A percentile compares a stretch with the other conserved stretches of the same genome.
phyloP scores from a whole-genome alignment of 2,888 invertebrate genomes.

The Colostygia pectinataria region DNA sequence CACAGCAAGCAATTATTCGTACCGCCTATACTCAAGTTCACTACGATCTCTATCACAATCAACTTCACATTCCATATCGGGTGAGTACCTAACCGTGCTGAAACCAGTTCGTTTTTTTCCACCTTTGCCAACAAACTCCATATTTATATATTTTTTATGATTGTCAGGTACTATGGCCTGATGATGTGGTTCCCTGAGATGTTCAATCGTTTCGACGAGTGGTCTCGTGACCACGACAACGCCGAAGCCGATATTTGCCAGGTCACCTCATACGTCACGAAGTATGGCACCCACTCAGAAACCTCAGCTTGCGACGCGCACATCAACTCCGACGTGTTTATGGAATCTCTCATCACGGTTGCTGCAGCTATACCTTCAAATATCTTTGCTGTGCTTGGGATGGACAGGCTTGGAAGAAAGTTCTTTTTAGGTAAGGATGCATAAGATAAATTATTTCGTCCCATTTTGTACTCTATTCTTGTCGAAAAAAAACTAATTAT shows the following conservation, averaged over 20 bases:
- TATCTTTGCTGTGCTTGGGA: conserved; percentile 90
- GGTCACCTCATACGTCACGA: conserved; percentile 90
- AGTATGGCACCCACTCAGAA: conserved; percentile 84
- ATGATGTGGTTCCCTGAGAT: conserved; percentile 99
- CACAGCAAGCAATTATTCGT: conserved; percentile 92
- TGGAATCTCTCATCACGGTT: conserved; percentile 93
- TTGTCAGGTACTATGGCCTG: conserved; percentile 91
- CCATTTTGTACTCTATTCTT: no score
- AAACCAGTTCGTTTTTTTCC: no score
- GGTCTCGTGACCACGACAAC: conserved; percentile 86
- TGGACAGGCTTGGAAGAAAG: conserved; percentile 93
- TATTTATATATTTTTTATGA: not conserved
- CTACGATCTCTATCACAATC: conserved; percentile 92
- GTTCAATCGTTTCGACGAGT: conserved; percentile 95
- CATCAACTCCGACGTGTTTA: conserved; percentile 91
- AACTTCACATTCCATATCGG: conserved; percentile 97
- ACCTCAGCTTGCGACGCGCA: conserved; percentile 85
- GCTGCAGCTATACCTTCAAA: conserved; percentile 94
- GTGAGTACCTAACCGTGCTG: conserved; percentile 61
- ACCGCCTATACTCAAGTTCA: conserved; percentile 91
- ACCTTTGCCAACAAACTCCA: no score
- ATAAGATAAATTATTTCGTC: no score
- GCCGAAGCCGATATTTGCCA: conserved; percentile 87
- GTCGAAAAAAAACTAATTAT: no score
- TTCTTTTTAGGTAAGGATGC: conserved; percentile 87